Evolutionary conservation across 1,140 invertebrate genomes (phyloP), one percentile per base, ranked within the genome.

Genomic region (Plodia interpunctella): DNA sequence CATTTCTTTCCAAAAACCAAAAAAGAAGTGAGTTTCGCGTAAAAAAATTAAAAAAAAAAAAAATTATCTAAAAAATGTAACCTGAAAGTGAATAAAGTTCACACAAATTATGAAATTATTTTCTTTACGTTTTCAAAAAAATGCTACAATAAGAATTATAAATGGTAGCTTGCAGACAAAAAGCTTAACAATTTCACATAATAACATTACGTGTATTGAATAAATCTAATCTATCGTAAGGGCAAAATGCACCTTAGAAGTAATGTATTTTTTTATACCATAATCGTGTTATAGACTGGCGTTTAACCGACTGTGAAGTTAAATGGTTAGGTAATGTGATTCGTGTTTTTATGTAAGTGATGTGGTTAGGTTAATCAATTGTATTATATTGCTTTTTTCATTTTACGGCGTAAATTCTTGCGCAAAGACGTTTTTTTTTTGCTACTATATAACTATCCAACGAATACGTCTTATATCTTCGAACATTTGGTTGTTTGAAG

Each of bases 251-350:
- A 20, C 17, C 18, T 19, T 51, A 51, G 5, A 51, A 5, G 3
- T 8, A 20, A 11, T 20, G 49, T 20, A 19, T 20, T 51, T 19
- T 20, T 20, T 18, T 19, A 20, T 20, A 20, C 17, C 5, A 11
- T 51, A 51, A 51, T 51, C 49, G 49, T 13, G 49, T 51, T 51
- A 51, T 10, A 8, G 55, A 20, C 28, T 49, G 49, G 8, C 11
- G 57, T 58, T 58, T 15, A 58, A 51, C 49, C 57, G 49, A 58
- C 19, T 58, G 57, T 51, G 49, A 58, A 58, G 49, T 51, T 17
- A 32, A 15, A 11, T 6, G 21, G 21, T 18, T 49, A 35, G 19
- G 44, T 57, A 57, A 58, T 51, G 57, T 51, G 57, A 35, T 58
- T 21, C 2, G 18, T 51, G 2, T 51, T 51, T 51, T 51, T 51